phyloP scores from a whole-genome alignment of 2,113 vertebrate species.

The Oryzias curvinotus region DNA sequence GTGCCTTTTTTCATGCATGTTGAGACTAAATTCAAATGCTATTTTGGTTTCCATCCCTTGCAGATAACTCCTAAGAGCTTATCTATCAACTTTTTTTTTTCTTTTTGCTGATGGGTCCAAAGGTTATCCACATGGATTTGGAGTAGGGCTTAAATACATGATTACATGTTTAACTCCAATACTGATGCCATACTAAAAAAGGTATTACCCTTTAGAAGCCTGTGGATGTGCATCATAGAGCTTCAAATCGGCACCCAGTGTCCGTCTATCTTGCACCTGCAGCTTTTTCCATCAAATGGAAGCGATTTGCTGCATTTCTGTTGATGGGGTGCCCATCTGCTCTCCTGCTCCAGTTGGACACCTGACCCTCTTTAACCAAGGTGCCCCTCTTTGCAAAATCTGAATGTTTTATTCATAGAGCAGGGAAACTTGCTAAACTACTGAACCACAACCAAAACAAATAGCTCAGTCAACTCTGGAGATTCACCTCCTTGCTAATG shows the following conservation, averaged over 20 bases:
- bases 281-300: constrained; percentile 65
- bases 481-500: constrained; percentile 47
- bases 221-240: constrained; percentile 57
- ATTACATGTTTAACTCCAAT: constrained; percentile 68
- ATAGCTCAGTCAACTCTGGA: constrained; percentile 48
- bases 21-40: constrained; percentile 41
- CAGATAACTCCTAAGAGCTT: constrained; percentile 38
- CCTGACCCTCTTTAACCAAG: constrained; percentile 60
- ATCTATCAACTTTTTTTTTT: constrained; percentile 20
- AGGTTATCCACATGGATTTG: constrained; percentile 53
- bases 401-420: constrained; percentile 71
- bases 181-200: constrained; percentile 69
- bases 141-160: constrained; percentile 48
- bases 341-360: constrained; percentile 46
- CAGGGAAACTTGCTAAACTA: constrained; percentile 52
- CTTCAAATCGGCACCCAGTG: constrained; percentile 61
- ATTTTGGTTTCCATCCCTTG: constrained; percentile 38
- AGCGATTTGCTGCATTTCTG: constrained; percentile 49
- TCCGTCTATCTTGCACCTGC: constrained; percentile 54
- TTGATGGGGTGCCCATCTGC: constrained; percentile 48
- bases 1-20: constrained; percentile 14
- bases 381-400: constrained; percentile 46
- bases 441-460: constrained; percentile 59
- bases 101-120: constrained; percentile 44
- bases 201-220: constrained; percentile 47